phyloP scores from a whole-genome alignment of 1,140 invertebrate genomes.

The fruit fly (Drosophila melanogaster) region DNA sequence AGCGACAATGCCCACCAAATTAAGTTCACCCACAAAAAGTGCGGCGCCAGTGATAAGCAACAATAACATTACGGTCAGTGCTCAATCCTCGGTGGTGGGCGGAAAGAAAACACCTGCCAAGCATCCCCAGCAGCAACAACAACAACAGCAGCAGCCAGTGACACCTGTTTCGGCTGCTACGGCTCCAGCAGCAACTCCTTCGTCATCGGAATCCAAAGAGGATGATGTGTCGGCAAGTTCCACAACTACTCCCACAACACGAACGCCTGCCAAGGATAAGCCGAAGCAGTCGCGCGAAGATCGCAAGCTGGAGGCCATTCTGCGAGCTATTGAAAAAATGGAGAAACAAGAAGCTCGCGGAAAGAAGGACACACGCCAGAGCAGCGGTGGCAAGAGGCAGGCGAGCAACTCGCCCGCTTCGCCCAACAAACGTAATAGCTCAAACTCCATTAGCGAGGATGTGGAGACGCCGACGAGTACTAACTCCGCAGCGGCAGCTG shows the following conservation, averaged over 20 bases:
- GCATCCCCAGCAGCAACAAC: conserved; percentile 3
- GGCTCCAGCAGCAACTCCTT: conserved; percentile 18
- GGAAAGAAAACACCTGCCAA: conserved; percentile 49
- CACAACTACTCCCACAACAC: conserved; percentile 36
- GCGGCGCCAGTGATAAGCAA: conserved; percentile 14
- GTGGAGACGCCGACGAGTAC: conserved; percentile 39
- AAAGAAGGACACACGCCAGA: conserved; percentile 86
- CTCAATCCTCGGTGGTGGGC: conserved; percentile 6
- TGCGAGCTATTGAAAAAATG: conserved; percentile 95
- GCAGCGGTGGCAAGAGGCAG: conserved; percentile 62
- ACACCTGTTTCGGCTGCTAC: conserved; percentile 6
- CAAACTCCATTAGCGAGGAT: conserved; percentile 60
- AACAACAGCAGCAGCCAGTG: conserved; percentile 10
- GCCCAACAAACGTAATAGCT: conserved; percentile 61
- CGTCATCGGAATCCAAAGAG: conserved; percentile 24
- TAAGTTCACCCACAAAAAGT: conserved; percentile 18
- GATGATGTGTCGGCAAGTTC: conserved; percentile 13
- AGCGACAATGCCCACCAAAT: conserved; percentile 18
- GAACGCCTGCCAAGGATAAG: conserved; percentile 63
- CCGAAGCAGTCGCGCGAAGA: conserved; percentile 93
- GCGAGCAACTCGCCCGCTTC: conserved; percentile 70
- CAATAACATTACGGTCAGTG: conserved; percentile 13
- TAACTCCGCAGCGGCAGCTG: conserved; percentile 2
- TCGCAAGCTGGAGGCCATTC: conserved; percentile 97
- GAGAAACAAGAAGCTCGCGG: conserved; percentile 90